These are phyloP conservation scores for Apoderus coryli DNA, from an alignment of 2,888 invertebrate species.

Conservation along the genomic window DNA sequence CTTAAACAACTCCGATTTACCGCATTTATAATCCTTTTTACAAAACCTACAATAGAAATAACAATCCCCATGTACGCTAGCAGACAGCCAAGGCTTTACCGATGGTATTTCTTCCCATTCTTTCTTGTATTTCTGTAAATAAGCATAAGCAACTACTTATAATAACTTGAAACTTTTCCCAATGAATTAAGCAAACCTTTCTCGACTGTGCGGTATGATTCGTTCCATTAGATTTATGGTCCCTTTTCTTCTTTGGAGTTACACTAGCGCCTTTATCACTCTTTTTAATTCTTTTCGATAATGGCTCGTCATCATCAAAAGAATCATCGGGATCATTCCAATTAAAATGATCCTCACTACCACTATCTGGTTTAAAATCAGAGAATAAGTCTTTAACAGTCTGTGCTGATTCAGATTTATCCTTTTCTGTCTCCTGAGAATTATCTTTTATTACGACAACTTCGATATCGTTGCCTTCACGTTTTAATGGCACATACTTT, in stretches of 20 bases:
- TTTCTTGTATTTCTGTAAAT: conserved; percentile 28
- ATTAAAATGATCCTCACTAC: conserved; percentile 18
- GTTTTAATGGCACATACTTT: too few relatives aligned
- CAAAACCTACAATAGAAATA: conserved; percentile 31
- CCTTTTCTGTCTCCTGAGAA: too few relatives aligned
- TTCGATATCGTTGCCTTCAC: too few relatives aligned
- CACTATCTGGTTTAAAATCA: conserved; percentile 24
- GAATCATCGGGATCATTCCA: conserved; percentile 17
- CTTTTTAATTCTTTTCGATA: conserved; percentile 21
- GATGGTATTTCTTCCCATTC: conserved; percentile 30
- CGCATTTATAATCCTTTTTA: conserved; percentile 30
- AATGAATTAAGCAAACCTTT: too few relatives aligned
- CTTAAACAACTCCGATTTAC: conserved; percentile 28
- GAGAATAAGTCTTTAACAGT: conserved; percentile 26
- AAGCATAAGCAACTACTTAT: too few relatives aligned
- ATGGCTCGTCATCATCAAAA: conserved; percentile 19
- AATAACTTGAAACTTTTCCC: too few relatives aligned
- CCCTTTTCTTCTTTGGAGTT: background rate
- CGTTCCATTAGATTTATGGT: background rate
- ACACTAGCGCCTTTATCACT: conserved; percentile 15
- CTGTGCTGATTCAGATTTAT: too few relatives aligned
- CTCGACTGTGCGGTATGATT: background rate
- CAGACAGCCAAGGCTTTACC: conserved; percentile 28
- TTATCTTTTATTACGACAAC: too few relatives aligned
- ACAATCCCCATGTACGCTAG: conserved; percentile 27